These are phyloP conservation scores for Brachymystax lenok DNA, from an alignment of 2,797 vertebrate genomes.

Conservation along the genomic window DNA sequence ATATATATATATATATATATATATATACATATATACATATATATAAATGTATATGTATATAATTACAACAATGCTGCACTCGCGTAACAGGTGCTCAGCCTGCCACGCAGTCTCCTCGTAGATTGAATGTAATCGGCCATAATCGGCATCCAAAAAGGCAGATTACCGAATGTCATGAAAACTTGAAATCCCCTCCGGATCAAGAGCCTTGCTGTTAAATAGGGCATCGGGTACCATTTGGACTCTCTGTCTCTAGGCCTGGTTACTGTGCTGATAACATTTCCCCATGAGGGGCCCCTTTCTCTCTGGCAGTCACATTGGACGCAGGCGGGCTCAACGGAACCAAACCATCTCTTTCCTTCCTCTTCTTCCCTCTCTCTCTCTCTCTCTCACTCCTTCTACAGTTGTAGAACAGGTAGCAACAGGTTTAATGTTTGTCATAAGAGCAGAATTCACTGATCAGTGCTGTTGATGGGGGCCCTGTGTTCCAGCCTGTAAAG, in stretches of 20 bases:
- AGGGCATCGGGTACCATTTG: not conserved
- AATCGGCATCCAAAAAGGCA: too few relatives aligned
- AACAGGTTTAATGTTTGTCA: constrained; percentile 40
- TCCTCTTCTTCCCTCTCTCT: not conserved
- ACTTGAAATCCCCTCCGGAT: too few relatives aligned
- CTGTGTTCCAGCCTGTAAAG: not conserved
- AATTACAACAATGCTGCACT: too few relatives aligned
- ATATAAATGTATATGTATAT: too few relatives aligned
- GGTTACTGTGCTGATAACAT: constrained; percentile 1
- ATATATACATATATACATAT: too few relatives aligned
- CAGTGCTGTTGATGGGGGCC: not conserved
- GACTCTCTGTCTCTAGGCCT: not conserved
- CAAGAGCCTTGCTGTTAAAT: not conserved
- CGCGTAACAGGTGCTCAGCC: too few relatives aligned
- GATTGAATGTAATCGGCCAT: too few relatives aligned
- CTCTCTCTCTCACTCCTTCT: not conserved
- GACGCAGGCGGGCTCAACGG: not conserved
- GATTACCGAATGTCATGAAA: too few relatives aligned
- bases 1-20: too few relatives aligned
- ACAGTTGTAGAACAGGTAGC: constrained; percentile 37
- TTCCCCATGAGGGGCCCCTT: not conserved
- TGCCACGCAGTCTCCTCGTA: too few relatives aligned
- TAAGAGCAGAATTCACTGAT: constrained; percentile 26
- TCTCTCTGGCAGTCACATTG: not conserved
- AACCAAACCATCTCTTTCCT: not conserved